Evolutionary conservation across 1,140 invertebrate species (phyloP).

Genomic region (Hypothenemus hampei): DNA sequence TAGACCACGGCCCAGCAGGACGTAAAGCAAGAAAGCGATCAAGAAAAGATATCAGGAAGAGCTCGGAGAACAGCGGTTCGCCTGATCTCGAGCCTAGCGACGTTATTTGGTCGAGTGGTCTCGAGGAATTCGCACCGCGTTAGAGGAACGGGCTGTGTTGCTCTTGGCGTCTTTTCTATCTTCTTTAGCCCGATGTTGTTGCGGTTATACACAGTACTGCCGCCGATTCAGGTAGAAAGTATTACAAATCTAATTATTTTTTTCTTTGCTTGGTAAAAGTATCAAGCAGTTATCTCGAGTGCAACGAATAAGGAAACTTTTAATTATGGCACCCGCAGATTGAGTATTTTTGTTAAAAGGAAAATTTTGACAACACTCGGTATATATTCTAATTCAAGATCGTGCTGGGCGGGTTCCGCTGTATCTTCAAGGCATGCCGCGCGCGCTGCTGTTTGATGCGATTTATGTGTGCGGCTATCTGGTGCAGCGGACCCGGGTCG

Average conservation of each 20-base stretch:
- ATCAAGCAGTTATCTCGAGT: neutral
- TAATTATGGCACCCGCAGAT: too few relatives aligned
- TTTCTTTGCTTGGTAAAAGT: too few relatives aligned
- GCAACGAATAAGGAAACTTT: too few relatives aligned
- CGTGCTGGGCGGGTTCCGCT: conserved; percentile 23
- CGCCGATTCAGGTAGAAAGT: neutral
- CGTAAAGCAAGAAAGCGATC: conserved; percentile 15
- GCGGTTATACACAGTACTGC: conserved; percentile 5
- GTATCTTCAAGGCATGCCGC: conserved; percentile 19
- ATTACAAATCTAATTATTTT: neutral
- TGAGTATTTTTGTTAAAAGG: too few relatives aligned
- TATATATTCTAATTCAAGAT: conserved; percentile 18
- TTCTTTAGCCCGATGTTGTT: conserved; percentile 1
- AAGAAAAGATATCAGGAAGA: conserved; percentile 23
- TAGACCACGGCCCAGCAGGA: conserved; percentile 23
- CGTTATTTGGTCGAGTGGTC: conserved; percentile 25
- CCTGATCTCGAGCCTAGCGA: conserved; percentile 6
- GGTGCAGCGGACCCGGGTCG: conserved; percentile 25
- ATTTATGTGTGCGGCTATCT: conserved; percentile 26
- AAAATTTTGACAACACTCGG: too few relatives aligned
- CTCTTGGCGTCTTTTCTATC: conserved; percentile 23
- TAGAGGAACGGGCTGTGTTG: conserved; percentile 17
- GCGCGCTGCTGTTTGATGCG: conserved; percentile 24
- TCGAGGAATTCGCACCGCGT: conserved; percentile 25
- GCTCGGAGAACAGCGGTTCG: conserved; percentile 16